Evolutionary conservation across 2,797 vertebrate genomes (phyloP).

Genomic region (Pantherophis alleghaniensis): DNA sequence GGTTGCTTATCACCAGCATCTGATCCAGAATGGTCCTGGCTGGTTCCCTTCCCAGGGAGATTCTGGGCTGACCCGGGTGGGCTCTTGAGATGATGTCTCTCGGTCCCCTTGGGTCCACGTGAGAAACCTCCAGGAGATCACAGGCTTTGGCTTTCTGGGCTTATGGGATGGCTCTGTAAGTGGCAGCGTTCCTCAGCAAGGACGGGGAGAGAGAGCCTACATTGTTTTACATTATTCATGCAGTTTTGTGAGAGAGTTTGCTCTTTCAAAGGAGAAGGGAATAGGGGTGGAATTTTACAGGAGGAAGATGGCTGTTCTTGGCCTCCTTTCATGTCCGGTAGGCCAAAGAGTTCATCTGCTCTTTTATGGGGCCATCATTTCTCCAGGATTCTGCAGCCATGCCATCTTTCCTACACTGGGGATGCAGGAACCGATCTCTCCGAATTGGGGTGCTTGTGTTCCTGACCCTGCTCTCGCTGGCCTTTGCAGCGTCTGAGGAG

Average conservation of each 20-base stretch:
- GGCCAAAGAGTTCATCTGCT: not conserved
- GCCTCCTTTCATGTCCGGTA: not conserved
- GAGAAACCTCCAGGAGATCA: not conserved
- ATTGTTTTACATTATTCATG: no score
- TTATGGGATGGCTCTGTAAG: not conserved
- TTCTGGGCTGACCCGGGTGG: not conserved
- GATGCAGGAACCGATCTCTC: not conserved
- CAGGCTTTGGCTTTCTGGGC: not conserved
- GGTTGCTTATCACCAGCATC: not conserved
- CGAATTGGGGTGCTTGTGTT: not conserved
- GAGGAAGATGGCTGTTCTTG: not conserved
- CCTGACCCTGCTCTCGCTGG: not conserved
- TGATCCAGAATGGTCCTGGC: not conserved
- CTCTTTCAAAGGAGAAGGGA: not conserved
- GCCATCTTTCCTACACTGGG: not conserved
- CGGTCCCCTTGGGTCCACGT: not conserved
- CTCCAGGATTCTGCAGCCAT: not conserved
- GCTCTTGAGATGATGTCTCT: not conserved
- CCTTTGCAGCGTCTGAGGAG: not conserved
- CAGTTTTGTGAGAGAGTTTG: not conserved
- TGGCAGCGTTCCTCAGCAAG: not conserved
- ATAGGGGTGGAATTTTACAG: not conserved
- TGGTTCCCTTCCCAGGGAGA: not conserved
- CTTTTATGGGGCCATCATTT: not conserved
- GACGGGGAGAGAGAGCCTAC: no score